Evolutionary conservation across 2,113 vertebrate genomes (phyloP).

Genomic region (Aptenodytes patagonicus): DNA sequence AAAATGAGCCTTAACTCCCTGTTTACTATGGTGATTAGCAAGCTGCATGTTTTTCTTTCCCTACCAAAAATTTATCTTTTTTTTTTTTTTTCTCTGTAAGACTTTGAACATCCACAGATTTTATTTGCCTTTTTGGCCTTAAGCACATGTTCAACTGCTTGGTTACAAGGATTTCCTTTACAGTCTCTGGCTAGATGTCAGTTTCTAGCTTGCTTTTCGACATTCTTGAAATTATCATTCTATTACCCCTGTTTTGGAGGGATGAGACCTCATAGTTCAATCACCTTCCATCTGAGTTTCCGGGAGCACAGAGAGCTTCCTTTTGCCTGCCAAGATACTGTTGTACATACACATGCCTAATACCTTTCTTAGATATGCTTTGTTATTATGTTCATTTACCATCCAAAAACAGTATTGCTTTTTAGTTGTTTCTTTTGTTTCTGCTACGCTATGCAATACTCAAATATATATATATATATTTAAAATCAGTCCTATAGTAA

Average conservation of each 20-base stretch:
- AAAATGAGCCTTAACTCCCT: background rate
- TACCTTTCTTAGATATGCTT: background rate
- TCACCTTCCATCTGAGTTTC: background rate
- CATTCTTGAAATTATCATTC: background rate
- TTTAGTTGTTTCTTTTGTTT: background rate
- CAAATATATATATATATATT: background rate
- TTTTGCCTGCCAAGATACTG: background rate
- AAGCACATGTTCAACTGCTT: background rate
- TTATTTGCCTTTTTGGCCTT: background rate
- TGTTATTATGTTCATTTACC: background rate
- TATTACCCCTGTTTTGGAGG: background rate
- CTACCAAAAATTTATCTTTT: background rate
- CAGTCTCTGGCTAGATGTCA: background rate
- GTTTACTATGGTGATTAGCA: background rate
- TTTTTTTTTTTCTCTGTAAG: background rate
- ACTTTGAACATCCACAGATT: background rate
- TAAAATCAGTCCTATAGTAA: background rate
- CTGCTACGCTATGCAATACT: background rate
- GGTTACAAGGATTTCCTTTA: background rate
- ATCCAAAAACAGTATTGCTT: too few relatives aligned
- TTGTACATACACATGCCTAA: background rate
- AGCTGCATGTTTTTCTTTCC: background rate
- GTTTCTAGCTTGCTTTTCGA: conserved; percentile 2
- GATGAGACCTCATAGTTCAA: background rate
- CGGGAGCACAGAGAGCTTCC: background rate